Evolutionary conservation across 2,888 invertebrate genomes (phyloP).

Genomic region (Melipona bicolor): DNA sequence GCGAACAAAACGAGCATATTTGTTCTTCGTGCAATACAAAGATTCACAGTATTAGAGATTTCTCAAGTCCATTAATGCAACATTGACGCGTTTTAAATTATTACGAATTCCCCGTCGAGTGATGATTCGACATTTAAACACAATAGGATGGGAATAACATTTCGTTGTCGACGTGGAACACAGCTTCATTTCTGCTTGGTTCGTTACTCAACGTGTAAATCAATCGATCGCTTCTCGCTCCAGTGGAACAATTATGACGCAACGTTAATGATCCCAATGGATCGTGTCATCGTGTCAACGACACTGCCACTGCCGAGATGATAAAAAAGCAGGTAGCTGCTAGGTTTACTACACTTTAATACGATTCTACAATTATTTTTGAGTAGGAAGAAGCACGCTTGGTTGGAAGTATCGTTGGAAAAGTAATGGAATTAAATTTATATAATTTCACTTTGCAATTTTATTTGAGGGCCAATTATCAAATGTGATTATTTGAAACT

Average conservation of each 20-base stretch:
- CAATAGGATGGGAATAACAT: constrained; percentile 2
- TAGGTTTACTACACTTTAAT: constrained; percentile 14
- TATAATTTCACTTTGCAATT: background rate
- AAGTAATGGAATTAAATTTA: background rate
- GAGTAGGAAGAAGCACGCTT: background rate
- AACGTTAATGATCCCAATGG: constrained; percentile 68
- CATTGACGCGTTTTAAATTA: constrained; percentile 2
- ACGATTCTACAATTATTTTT: constrained; percentile 30
- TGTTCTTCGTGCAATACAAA: background rate
- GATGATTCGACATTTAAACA: background rate
- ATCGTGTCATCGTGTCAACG: constrained; percentile 69
- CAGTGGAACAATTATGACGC: constrained; percentile 59
- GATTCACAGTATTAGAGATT: background rate
- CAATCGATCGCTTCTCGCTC: constrained; percentile 58
- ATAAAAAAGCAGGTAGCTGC: constrained; percentile 64
- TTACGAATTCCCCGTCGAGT: background rate
- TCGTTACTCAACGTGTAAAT: constrained; percentile 53
- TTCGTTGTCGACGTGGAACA: background rate
- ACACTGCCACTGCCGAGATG: constrained; percentile 40
- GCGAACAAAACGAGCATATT: background rate
- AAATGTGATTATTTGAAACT: background rate
- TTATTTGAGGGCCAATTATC: background rate
- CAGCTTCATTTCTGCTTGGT: constrained; percentile 21
- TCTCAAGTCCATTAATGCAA: background rate
- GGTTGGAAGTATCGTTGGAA: background rate